Base-by-base conservation (phyloP, 2,888 invertebrate species). In the Digitonthophagus gazella region DNA sequence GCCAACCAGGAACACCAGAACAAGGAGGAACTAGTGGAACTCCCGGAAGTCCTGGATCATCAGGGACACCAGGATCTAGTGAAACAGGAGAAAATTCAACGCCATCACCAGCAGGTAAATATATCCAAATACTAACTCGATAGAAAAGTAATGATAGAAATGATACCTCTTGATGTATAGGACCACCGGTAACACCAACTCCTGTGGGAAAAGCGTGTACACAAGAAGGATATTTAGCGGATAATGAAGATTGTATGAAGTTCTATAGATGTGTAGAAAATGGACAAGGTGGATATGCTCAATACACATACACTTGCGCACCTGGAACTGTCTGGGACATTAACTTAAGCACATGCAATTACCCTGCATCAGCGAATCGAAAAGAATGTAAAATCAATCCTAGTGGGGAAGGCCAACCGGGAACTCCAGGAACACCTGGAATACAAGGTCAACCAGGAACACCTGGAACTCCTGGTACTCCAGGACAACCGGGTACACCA, bases 251-350 rank as follows among this genome's bases (percentile, higher is more conserved):
- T 76, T 93, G 93, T 77, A 88, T 85, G 71, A 91, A 89, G 78
- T 93, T 93, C 83, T 92, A 91, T 78, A 86, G 93, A 74, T 93
- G 93, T 81, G 91, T 92, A 16, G 84, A 85, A 69, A 85, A 87
- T 77, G 88, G 87, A 0, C 83, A 85, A 18, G 87, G 86, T 71
- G 84, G 84, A 2, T 91, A 84, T 75, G 88, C 83, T 64, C 89
- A 86, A 81, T 90, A 90, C 78, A 89, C 91, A 71, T 93, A 91
- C 79, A 83, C 83, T 11, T 93, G 93, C 80, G 90, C 89, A 1
- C 86, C 89, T 67, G 92, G 92, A 65, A 93, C 93, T 3, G 89
- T 91, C 22, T 93, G 93, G 93, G 92, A 92, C 81, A 85, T 88
- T 69, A 83, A 85, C 66, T 82, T 88, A 70, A 84, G 87, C 78